These are phyloP conservation scores for Marmota flaviventris DNA, from an alignment of 2,113 vertebrate genomes.

Conservation along the genomic window DNA sequence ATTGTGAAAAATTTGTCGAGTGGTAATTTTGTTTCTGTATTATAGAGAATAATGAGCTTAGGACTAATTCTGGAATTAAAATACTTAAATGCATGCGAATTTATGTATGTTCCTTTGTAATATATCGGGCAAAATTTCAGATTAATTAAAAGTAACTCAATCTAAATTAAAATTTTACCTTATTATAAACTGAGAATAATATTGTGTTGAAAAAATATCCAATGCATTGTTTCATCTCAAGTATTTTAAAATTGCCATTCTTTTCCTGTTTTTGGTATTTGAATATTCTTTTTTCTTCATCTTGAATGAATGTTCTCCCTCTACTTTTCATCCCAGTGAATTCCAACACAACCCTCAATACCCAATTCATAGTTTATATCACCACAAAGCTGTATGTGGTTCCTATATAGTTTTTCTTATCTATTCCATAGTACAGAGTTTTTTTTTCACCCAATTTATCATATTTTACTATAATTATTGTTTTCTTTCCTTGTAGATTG, in stretches of 20 bases:
- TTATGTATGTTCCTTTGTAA: background rate
- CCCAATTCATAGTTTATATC: background rate
- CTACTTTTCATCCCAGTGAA: background rate
- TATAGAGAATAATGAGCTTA: constrained; percentile 25
- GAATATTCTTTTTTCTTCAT: background rate
- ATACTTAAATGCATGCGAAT: background rate
- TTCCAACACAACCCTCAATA: background rate
- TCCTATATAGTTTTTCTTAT: background rate
- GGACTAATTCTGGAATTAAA: constrained; percentile 31
- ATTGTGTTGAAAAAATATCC: background rate
- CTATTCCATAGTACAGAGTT: background rate
- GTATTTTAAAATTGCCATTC: background rate
- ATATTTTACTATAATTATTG: background rate
- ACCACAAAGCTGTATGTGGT: background rate
- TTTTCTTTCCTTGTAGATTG: background rate
- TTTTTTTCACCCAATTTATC: background rate
- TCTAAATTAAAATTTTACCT: constrained; percentile 36
- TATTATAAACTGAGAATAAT: constrained; percentile 21
- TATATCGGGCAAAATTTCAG: background rate
- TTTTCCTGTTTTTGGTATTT: background rate
- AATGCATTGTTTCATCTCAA: background rate
- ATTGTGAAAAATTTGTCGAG: constrained; percentile 39
- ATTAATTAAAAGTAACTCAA: background rate
- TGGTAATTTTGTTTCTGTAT: constrained; percentile 30
- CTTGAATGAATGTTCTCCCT: background rate